Conservation (phyloP, 2,113 vertebrate species). For the Syngnathus typhle region DNA sequence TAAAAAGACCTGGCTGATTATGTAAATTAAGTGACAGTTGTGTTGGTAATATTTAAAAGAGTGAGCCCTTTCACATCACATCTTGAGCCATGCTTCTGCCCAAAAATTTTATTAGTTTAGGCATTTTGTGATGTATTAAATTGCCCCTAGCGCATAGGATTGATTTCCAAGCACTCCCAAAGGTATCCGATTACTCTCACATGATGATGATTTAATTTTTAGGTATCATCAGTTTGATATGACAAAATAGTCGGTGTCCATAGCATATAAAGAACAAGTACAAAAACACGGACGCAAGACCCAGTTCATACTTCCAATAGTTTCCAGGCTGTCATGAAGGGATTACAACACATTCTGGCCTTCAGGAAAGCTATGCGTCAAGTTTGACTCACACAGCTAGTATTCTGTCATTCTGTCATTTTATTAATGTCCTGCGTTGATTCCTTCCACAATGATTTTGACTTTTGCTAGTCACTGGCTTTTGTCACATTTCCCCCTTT, state of each 20-base stretch:
- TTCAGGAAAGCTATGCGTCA: slow-evolving; percentile 23
- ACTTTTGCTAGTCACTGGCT: background rate
- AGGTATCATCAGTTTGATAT: background rate
- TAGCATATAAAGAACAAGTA: background rate
- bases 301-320: slow-evolving; percentile 38
- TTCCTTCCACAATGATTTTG: slow-evolving; percentile 1
- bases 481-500: slow-evolving; percentile 1
- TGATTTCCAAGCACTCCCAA: background rate
- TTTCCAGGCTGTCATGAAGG: slow-evolving; percentile 55
- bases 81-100: background rate
- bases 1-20: background rate
- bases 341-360: slow-evolving; percentile 44
- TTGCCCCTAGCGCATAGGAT: background rate
- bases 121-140: background rate
- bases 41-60: background rate
- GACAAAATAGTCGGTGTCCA: background rate
- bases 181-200: background rate
- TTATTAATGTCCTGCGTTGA: slow-evolving; percentile 9
- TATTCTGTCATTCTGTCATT: slow-evolving; percentile 20
- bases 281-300: slow-evolving; percentile 21
- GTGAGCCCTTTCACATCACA: background rate
- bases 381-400: slow-evolving; percentile 29
- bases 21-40: background rate
- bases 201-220: background rate
- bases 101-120: background rate